A percentile compares a stretch with the other conserved stretches of the same genome.
These are phyloP conservation scores for Neodontobutis hainanensis DNA, from an alignment of 2,113 vertebrate species.

Conservation along the genomic window DNA sequence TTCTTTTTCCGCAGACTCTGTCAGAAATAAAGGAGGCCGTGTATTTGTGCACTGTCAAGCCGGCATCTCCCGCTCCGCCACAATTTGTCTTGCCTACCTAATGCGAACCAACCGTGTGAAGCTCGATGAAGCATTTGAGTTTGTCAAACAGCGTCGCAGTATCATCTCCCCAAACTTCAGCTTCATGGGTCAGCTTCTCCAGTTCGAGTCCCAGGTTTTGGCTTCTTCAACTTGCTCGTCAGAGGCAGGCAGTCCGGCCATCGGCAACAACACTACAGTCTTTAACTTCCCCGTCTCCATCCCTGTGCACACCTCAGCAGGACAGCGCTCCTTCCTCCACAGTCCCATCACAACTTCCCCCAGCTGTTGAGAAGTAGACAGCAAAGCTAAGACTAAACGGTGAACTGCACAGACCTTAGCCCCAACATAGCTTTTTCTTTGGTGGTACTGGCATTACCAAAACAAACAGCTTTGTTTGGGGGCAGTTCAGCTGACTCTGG, in stretches of 20 bases:
- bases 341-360: slow-evolving; percentile 97
- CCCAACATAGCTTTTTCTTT: neutral
- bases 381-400: slow-evolving; percentile 15
- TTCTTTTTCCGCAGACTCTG: slow-evolving; percentile 82
- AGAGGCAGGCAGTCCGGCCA: slow-evolving; percentile 89
- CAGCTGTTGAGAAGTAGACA: slow-evolving; percentile 84
- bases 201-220: slow-evolving; percentile 96
- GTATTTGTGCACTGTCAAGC: slow-evolving; percentile 99
- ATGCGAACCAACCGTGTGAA: slow-evolving; percentile 98
- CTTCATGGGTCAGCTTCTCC: slow-evolving; percentile 98
- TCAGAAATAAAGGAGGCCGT: slow-evolving; percentile 90
- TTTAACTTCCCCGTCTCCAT: slow-evolving; percentile 98
- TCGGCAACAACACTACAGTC: slow-evolving; percentile 85
- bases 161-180: slow-evolving; percentile 99
- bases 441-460: slow-evolving; percentile 60
- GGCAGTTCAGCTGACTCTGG: slow-evolving; percentile 28
- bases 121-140: slow-evolving; percentile 97
- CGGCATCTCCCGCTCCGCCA: slow-evolving; percentile 95
- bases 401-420: slow-evolving; percentile 14
- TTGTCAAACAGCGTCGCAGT: slow-evolving; percentile 96
- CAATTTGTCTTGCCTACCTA: slow-evolving; percentile 97
- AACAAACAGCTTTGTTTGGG: slow-evolving; percentile 4
- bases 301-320: slow-evolving; percentile 84
- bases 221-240: slow-evolving; percentile 92
- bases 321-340: slow-evolving; percentile 90